Evolutionary conservation across 2,113 vertebrate genomes (phyloP), one percentile per base, ranked within the genome.

Genomic region (Oophaga pumilio): DNA sequence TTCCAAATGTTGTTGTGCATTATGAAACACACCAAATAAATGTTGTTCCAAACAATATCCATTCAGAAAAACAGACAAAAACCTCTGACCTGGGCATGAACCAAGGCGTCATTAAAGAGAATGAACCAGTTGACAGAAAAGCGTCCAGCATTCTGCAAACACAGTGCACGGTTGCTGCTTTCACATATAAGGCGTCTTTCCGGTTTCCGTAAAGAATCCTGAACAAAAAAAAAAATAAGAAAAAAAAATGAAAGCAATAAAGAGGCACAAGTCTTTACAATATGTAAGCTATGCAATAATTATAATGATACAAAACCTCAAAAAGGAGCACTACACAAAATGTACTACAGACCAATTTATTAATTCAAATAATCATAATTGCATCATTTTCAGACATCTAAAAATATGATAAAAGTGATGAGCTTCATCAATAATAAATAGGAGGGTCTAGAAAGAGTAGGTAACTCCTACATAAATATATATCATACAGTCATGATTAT

Each of bases 101-200:
- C 97, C 85, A 99, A 91, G 18, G 96, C 96, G 66, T 99, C 98
- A 0, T 97, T 99, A 89, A 99, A 99, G 17, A 99, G 97, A 90
- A 99, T 99, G 93, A 99, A 99, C 98, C 98, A 99, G 90, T 99
- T 98, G 78, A 99, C 97, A 8, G 98, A 99, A 93, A 99, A 99
- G 79, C 98, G 94, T 6, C 98, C 97, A 0, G 98, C 96, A 12
- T 99, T 98, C 93, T 98, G 98, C 73, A 99, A 93, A 1, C 95
- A 97, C 87, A 99, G 80, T 0, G 92, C 95, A 62, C 98, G 97
- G 93, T 99, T 99, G 92, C 98, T 98, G 93, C 97, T 99, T 91
- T 99, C 98, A 56, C 97, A 99, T 74, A 99, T 94, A 53, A 99
- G 92, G 8, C 98, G 95, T 24, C 98, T 97, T 4, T 96, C 95